A percentile compares a stretch with the other conserved stretches of the same genome.
Conservation (phyloP, 2,888 invertebrate species). For the Caenorhabditis macrosperma region DNA sequence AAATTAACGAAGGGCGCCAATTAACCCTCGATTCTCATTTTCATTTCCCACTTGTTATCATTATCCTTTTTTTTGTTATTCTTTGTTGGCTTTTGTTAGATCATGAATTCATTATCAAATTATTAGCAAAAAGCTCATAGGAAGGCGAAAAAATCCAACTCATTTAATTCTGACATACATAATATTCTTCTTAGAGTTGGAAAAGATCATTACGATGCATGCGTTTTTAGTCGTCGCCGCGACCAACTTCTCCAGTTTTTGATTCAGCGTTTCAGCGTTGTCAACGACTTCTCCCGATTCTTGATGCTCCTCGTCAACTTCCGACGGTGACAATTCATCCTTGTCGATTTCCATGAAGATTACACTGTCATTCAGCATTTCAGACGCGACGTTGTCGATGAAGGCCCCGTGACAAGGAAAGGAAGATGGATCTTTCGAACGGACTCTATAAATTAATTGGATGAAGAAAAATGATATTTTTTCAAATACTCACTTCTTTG, state of each 20-base stretch:
- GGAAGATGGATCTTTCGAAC: constrained; percentile 19
- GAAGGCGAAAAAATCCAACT: neutral
- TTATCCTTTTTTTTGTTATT: neutral
- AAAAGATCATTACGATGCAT: constrained; percentile 61
- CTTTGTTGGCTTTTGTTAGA: constrained; percentile 17
- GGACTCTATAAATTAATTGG: too few relatives aligned
- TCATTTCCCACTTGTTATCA: too few relatives aligned
- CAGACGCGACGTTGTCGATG: constrained; percentile 42
- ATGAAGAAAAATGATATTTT: constrained; percentile 1
- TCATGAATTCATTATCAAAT: neutral
- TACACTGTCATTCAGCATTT: constrained; percentile 62
- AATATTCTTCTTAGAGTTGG: constrained; percentile 38
- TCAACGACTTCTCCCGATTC: constrained; percentile 9
- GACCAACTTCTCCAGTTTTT: constrained; percentile 55
- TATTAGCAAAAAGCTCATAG: neutral
- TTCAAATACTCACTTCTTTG: constrained; percentile 21
- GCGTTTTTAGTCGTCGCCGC: constrained; percentile 58
- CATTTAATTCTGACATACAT: constrained; percentile 45
- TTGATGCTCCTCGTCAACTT: neutral
- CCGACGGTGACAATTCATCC: neutral
- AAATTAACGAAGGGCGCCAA: constrained; percentile 59
- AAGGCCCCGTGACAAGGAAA: constrained; percentile 39
- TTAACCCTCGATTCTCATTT: neutral
- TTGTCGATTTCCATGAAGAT: constrained; percentile 62
- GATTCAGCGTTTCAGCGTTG: constrained; percentile 40